These are phyloP conservation scores for Scrobipalpa costella DNA, from an alignment of 2,888 invertebrate genomes.

Conservation along the genomic window DNA sequence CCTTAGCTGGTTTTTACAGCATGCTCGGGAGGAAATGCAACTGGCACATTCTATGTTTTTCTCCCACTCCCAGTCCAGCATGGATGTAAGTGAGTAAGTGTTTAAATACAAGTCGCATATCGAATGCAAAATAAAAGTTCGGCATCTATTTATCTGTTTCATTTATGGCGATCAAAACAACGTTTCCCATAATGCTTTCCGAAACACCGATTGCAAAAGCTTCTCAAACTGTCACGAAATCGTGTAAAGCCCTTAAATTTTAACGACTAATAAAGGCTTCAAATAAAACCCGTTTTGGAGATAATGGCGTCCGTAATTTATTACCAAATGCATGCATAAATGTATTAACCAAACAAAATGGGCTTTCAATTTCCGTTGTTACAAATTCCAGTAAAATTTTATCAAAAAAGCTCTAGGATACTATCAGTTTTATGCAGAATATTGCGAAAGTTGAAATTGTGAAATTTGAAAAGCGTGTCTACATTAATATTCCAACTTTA, in stretches of 20 bases:
- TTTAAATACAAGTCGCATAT: no score
- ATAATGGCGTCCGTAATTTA: background rate
- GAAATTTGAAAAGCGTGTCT: background rate
- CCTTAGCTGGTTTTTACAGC: no score
- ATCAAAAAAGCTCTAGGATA: background rate
- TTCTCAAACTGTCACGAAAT: conserved; percentile 6
- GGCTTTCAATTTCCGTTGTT: background rate
- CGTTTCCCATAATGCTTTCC: background rate
- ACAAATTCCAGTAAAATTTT: background rate
- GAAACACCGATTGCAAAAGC: conserved; percentile 2
- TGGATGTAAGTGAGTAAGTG: no score
- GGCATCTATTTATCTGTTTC: no score
- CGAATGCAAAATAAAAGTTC: no score
- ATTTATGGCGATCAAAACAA: background rate
- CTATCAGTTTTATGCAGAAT: background rate
- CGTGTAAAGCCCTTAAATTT: conserved; percentile 6
- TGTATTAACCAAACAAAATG: background rate
- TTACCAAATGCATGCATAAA: conserved; percentile 5
- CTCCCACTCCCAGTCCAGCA: no score
- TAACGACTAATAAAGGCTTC: conserved; percentile 3
- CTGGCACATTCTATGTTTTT: no score
- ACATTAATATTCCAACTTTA: background rate
- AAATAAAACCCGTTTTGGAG: background rate
- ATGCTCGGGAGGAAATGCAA: no score
- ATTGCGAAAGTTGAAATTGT: conserved; percentile 3